phyloP scores from a whole-genome alignment of 1,140 invertebrate species.

The Nasonia giraulti region DNA sequence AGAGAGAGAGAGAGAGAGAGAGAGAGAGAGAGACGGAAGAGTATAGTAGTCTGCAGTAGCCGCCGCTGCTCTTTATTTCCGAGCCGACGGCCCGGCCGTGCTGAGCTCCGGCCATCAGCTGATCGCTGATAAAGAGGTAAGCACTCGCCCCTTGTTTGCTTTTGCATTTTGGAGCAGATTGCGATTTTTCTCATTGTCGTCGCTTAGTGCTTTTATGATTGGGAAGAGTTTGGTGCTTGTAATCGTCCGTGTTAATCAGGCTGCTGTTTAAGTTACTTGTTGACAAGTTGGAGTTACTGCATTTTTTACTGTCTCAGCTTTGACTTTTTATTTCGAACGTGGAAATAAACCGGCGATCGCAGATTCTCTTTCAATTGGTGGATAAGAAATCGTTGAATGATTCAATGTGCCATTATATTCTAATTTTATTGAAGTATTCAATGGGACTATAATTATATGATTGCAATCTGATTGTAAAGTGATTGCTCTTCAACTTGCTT shows the following conservation, averaged over 20 bases:
- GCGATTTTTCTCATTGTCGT: neutral
- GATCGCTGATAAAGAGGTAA: neutral
- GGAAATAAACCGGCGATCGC: too few relatives aligned
- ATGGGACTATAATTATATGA: too few relatives aligned
- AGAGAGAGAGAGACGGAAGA: slow-evolving; percentile 6
- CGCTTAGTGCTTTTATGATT: neutral
- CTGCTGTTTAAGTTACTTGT: too few relatives aligned
- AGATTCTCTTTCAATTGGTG: too few relatives aligned
- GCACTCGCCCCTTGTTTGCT: neutral
- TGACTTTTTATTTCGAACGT: too few relatives aligned
- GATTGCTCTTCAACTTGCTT: neutral
- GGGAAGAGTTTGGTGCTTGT: too few relatives aligned
- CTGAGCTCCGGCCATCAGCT: slow-evolving; percentile 1
- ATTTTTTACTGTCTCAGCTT: too few relatives aligned
- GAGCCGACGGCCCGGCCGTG: slow-evolving; percentile 35
- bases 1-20: neutral
- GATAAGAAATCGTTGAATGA: too few relatives aligned
- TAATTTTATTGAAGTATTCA: neutral
- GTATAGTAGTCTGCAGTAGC: neutral
- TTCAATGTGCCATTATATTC: neutral
- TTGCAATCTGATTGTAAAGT: too few relatives aligned
- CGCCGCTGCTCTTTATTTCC: slow-evolving; percentile 29
- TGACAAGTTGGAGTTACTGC: too few relatives aligned
- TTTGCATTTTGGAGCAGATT: neutral
- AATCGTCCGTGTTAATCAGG: neutral